Evolutionary conservation across 2,113 vertebrate genomes (phyloP), one percentile per base, ranked within the genome.

Genomic region (Labrus mixtus): DNA sequence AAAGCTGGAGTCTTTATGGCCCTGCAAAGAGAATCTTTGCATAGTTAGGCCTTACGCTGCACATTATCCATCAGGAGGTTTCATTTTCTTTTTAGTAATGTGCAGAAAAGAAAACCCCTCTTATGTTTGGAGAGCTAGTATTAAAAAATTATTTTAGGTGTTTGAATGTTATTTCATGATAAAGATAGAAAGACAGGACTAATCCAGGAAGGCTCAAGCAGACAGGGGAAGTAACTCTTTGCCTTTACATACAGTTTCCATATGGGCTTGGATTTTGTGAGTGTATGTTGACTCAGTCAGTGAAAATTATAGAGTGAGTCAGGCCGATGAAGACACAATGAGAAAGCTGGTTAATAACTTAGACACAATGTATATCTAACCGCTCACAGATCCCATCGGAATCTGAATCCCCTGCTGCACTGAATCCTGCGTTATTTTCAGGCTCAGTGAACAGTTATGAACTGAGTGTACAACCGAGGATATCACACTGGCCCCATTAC

Each of bases 371-470:
- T 41, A 55, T 23, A 61, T 70, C 63, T 78, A 71, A 84, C 63
- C 67, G 63, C 75, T 84, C 67, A 20, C 22, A 1, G 67, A 61
- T 80, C 86, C 90, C 83, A 41, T 29, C 71, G 86, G 86, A 84
- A 65, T 87, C 59, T 37, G 68, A 89, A 88, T 88, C 62, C 89
- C 74, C 85, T 79, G 57, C 90, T 56, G 85, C 79, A 73, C 56
- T 57, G 53, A 74, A 66, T 58, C 64, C 19, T 41, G 37, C 53
- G 22, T 64, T 88, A 83, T 68, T 78, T 85, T 87, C 77, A 79
- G 84, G 33, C 69, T 88, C 74, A 82, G 46, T 83, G 89, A 82
- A 75, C 68, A 37, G 58, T 71, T 87, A 58, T 83, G 73, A 83
- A 86, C 20, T 16, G 17, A 76, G 70, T 54, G 77, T 63, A 68